These are phyloP conservation scores for Abscondita cerata DNA, from an alignment of 2,888 invertebrate species.

Conservation along the genomic window DNA sequence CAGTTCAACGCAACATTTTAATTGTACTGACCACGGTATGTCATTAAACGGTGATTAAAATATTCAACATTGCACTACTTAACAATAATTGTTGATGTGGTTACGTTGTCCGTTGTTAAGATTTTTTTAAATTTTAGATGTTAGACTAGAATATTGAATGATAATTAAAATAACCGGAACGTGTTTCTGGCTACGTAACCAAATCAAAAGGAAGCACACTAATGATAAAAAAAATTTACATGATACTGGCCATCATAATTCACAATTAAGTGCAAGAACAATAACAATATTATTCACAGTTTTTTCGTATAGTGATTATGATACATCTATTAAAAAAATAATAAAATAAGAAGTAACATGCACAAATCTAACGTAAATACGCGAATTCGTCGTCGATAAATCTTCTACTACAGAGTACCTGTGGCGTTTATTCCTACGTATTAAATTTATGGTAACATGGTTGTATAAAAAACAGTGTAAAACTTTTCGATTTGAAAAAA, in stretches of 20 bases:
- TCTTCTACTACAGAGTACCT: slow-evolving; percentile 47
- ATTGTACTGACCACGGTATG: slow-evolving; percentile 29
- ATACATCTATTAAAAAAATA: slow-evolving; percentile 15
- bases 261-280: slow-evolving; percentile 26
- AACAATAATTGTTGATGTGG: slow-evolving; percentile 26
- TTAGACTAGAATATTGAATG: slow-evolving; percentile 2
- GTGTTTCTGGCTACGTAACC: slow-evolving; percentile 1
- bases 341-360: slow-evolving; percentile 13
- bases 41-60: slow-evolving; percentile 29
- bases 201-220: slow-evolving; percentile 24
- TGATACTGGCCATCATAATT: slow-evolving; percentile 51
- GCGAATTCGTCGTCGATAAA: slow-evolving; percentile 26
- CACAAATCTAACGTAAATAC: slow-evolving; percentile 16
- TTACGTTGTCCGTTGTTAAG: background rate
- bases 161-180: background rate
- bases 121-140: background rate
- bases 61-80: slow-evolving; percentile 51
- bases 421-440: slow-evolving; percentile 46
- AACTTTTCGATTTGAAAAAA: background rate
- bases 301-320: slow-evolving; percentile 9
- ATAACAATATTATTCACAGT: slow-evolving; percentile 17
- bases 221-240: slow-evolving; percentile 34
- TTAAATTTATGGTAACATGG: slow-evolving; percentile 52
- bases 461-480: slow-evolving; percentile 31
- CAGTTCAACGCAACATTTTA: slow-evolving; percentile 21